Conservation (phyloP, 1,140 invertebrate species). For the Druon quercuslanigerum region DNA sequence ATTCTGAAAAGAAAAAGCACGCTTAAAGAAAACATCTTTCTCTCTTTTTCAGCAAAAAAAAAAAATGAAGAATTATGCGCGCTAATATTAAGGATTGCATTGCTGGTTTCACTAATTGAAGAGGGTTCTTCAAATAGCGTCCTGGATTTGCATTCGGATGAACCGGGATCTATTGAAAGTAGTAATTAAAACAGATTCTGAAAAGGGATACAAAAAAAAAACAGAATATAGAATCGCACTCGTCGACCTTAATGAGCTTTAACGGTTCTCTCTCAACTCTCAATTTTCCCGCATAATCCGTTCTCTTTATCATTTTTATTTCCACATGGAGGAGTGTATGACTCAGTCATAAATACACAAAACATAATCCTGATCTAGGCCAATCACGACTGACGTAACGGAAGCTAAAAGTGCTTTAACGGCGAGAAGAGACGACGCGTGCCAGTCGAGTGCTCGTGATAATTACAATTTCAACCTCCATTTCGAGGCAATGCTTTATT, state of each 20-base stretch:
- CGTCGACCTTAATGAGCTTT: slow-evolving; percentile 12
- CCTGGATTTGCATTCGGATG: slow-evolving; percentile 21
- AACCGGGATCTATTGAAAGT: not conserved
- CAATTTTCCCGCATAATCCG: too few species aligned
- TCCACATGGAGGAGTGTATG: too few species aligned
- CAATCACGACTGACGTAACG: too few species aligned
- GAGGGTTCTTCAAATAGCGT: not conserved
- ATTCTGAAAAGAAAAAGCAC: slow-evolving; percentile 4
- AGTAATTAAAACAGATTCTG: slow-evolving; percentile 20
- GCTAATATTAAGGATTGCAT: slow-evolving; percentile 20
- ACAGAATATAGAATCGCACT: slow-evolving; percentile 17
- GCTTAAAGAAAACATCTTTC: not conserved
- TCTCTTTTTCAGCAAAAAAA: not conserved
- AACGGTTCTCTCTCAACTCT: not conserved
- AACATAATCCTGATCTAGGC: too few species aligned
- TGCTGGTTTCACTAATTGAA: slow-evolving; percentile 18
- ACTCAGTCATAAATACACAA: too few species aligned
- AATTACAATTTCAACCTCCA: too few species aligned
- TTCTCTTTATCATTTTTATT: too few species aligned
- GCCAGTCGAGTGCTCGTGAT: too few species aligned
- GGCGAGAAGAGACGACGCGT: too few species aligned
- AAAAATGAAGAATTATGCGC: not conserved
- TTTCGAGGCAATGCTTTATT: slow-evolving; percentile 4
- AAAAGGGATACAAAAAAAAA: slow-evolving; percentile 12
- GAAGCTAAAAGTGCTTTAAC: too few species aligned